phyloP scores from a whole-genome alignment of 2,888 invertebrate species.

The Lycaena phlaeas region DNA sequence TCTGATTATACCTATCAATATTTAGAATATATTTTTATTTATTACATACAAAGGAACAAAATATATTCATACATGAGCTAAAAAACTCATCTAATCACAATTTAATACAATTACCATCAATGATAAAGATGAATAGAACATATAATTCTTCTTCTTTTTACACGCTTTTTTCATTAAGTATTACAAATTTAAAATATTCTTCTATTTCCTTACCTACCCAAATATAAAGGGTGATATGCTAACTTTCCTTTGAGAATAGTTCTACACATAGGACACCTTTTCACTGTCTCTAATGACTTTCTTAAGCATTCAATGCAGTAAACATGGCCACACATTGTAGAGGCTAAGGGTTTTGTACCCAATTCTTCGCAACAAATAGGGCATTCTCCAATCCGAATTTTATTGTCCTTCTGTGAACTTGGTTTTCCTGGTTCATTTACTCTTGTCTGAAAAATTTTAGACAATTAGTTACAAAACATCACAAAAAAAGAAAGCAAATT shows the following conservation, averaged over 20 bases:
- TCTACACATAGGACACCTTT: slow-evolving; percentile 45
- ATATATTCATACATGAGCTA: background rate
- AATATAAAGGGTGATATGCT: slow-evolving; percentile 35
- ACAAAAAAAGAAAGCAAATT: too few species aligned
- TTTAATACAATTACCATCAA: background rate
- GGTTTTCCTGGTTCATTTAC: background rate
- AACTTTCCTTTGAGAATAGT: slow-evolving; percentile 27
- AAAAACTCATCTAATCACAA: background rate
- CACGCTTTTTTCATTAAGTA: too few species aligned
- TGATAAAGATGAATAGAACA: too few species aligned
- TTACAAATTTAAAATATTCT: too few species aligned
- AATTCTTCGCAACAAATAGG: slow-evolving; percentile 46
- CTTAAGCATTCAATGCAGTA: slow-evolving; percentile 40
- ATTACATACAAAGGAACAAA: background rate
- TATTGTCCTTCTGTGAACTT: background rate
- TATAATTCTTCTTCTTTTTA: too few species aligned
- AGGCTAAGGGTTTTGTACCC: slow-evolving; percentile 37
- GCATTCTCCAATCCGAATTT: slow-evolving; percentile 30
- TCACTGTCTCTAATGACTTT: slow-evolving; percentile 26
- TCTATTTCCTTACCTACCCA: slow-evolving; percentile 12
- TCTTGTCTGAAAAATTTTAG: slow-evolving; percentile 1
- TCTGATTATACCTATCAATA: background rate
- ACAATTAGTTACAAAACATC: too few species aligned
- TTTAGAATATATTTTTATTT: background rate
- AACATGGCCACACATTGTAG: slow-evolving; percentile 54